Evolutionary conservation across 2,113 vertebrate species (phyloP).

Genomic region (Rhea americana): DNA sequence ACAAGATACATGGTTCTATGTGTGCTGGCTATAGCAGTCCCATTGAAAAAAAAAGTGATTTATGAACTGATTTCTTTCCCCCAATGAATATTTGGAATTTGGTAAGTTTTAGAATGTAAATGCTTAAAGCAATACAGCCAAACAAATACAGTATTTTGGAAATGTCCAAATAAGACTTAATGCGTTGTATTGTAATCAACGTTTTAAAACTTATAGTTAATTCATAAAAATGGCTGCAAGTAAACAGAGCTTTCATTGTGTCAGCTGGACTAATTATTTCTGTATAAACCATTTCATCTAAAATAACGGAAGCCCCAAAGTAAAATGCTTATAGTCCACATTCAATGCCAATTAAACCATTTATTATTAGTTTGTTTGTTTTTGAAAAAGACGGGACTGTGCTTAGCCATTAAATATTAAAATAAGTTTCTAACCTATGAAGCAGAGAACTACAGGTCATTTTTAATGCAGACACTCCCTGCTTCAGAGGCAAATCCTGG

Average conservation of each 20-base stretch:
- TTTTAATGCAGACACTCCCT: constrained; percentile 99
- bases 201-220: constrained; percentile 65
- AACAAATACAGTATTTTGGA: constrained; percentile 41
- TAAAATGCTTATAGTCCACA: constrained; percentile 76
- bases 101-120: constrained; percentile 74
- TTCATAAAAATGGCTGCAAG: constrained; percentile 68
- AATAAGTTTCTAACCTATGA: constrained; percentile 99
- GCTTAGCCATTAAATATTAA: constrained; percentile 99
- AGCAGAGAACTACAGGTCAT: constrained; percentile 99
- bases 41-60: constrained; percentile 80
- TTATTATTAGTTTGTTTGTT: constrained; percentile 63
- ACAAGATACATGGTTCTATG: constrained; percentile 78
- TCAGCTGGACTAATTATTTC: constrained; percentile 67
- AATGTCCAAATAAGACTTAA: constrained; percentile 72
- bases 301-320: constrained; percentile 77
- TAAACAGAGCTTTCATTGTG: constrained; percentile 75
- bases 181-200: constrained; percentile 44
- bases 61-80: constrained; percentile 77
- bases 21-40: constrained; percentile 91
- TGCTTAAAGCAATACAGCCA: constrained; percentile 72
- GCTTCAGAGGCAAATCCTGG: constrained; percentile 99
- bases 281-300: constrained; percentile 73
- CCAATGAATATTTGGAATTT: constrained; percentile 79
- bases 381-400: constrained; percentile 88
- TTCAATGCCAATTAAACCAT: constrained; percentile 82